These are phyloP conservation scores for Arvicanthis niloticus DNA, from an alignment of 2,113 vertebrate genomes.

Conservation along the genomic window DNA sequence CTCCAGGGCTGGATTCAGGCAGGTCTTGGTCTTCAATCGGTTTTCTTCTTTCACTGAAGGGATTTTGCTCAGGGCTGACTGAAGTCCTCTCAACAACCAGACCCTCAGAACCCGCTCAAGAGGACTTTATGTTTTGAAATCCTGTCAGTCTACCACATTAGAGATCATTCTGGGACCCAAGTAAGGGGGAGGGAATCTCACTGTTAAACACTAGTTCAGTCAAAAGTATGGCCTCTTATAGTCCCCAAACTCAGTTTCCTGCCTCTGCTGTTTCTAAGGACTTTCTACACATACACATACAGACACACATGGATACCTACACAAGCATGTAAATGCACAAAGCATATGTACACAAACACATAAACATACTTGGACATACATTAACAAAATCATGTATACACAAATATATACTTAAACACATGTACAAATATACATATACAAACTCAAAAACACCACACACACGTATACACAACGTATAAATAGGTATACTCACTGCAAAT, in stretches of 20 bases:
- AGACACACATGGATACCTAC: not conserved
- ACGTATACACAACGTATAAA: not conserved
- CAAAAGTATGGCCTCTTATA: conserved; percentile 30
- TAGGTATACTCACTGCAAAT: not conserved
- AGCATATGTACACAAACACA: not conserved
- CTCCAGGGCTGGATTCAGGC: conserved; percentile 27
- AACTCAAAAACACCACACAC: not conserved
- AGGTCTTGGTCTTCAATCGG: conserved; percentile 40
- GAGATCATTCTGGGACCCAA: conserved; percentile 26
- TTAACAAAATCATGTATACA: not conserved
- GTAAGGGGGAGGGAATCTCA: conserved; percentile 25
- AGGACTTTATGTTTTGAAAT: conserved; percentile 53
- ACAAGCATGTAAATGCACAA: not conserved
- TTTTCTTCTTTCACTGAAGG: conserved; percentile 49
- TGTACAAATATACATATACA: rapidly evolving
- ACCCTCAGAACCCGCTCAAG: conserved; percentile 50
- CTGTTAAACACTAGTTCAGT: conserved; percentile 34
- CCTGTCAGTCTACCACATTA: conserved; percentile 31
- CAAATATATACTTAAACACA: not conserved
- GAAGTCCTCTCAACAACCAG: conserved; percentile 24
- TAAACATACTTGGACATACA: not conserved
- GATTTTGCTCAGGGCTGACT: conserved; percentile 54
- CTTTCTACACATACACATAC: not conserved
- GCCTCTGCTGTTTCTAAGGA: not conserved
- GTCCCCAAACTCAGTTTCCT: not conserved